Evolutionary conservation across 2,888 invertebrate genomes (phyloP).

Genomic region (Trilocha varians): DNA sequence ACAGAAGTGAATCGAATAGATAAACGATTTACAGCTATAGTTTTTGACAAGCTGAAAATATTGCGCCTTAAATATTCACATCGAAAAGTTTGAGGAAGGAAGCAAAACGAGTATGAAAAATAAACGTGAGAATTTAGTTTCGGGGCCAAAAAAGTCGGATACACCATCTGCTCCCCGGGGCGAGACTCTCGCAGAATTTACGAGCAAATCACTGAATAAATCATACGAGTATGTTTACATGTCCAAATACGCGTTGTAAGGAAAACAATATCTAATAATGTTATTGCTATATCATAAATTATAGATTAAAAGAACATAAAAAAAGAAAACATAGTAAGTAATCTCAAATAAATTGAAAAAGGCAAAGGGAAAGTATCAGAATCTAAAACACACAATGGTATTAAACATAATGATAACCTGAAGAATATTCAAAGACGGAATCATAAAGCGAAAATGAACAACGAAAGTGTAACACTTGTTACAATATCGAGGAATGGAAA

Average conservation of each 20-base stretch:
- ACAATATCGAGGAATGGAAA: too few species aligned
- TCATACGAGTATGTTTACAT: constrained; percentile 25
- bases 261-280: too few species aligned
- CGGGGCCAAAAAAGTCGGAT: constrained; percentile 37
- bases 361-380: too few species aligned
- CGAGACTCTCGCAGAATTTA: constrained; percentile 32
- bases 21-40: not conserved
- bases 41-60: not conserved
- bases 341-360: too few species aligned
- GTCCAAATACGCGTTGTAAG: constrained; percentile 6
- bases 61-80: not conserved
- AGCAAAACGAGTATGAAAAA: constrained; percentile 13
- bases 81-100: constrained; percentile 5
- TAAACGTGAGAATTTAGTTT: constrained; percentile 36
- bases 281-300: too few species aligned
- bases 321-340: too few species aligned
- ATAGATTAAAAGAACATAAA: too few species aligned
- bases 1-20: not conserved
- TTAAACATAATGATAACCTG: too few species aligned
- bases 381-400: too few species aligned
- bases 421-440: too few species aligned
- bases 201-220: constrained; percentile 42
- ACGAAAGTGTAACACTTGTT: too few species aligned
- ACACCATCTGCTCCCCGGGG: constrained; percentile 42
- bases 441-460: too few species aligned